phyloP scores from a whole-genome alignment of 2,113 vertebrate genomes.

The Talpa occidentalis region DNA sequence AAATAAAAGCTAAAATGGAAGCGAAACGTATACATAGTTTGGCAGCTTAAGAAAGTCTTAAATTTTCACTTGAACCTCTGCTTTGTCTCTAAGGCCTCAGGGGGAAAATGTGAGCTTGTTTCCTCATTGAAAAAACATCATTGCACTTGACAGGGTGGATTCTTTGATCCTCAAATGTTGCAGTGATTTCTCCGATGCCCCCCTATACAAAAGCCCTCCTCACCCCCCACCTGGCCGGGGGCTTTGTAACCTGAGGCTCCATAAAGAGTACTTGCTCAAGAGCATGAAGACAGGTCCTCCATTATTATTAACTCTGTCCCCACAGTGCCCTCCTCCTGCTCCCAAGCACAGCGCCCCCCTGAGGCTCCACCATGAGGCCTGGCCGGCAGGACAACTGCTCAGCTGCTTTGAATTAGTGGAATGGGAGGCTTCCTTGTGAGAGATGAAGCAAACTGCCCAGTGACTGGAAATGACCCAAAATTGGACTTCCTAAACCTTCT shows the following conservation, averaged over 20 bases:
- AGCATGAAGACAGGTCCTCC: constrained; percentile 84
- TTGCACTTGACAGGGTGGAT: constrained; percentile 83
- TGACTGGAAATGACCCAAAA: constrained; percentile 80
- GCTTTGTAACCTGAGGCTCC: constrained; percentile 86
- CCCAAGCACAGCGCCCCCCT: constrained; percentile 77
- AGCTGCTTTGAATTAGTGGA: constrained; percentile 89
- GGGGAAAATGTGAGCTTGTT: constrained; percentile 86
- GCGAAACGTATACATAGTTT: constrained; percentile 44
- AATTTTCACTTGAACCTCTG: constrained; percentile 84
- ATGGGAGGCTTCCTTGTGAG: constrained; percentile 89
- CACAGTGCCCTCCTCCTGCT: constrained; percentile 81
- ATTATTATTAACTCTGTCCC: constrained; percentile 86
- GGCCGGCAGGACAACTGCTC: constrained; percentile 85
- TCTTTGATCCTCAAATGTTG: constrained; percentile 85
- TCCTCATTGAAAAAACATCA: constrained; percentile 85
- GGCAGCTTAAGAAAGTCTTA: constrained; percentile 61
- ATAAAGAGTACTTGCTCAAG: constrained; percentile 83
- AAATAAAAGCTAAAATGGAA: constrained; percentile 72
- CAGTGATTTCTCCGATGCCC: constrained; percentile 77
- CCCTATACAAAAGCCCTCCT: constrained; percentile 4
- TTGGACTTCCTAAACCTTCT: constrained; percentile 82
- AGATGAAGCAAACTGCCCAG: constrained; percentile 89
- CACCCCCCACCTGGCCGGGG: constrained; percentile 38
- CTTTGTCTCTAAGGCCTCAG: constrained; percentile 83
- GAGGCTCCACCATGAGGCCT: constrained; percentile 75